Conservation (phyloP, 2,113 vertebrate species). For the Oostethus manadensis region DNA sequence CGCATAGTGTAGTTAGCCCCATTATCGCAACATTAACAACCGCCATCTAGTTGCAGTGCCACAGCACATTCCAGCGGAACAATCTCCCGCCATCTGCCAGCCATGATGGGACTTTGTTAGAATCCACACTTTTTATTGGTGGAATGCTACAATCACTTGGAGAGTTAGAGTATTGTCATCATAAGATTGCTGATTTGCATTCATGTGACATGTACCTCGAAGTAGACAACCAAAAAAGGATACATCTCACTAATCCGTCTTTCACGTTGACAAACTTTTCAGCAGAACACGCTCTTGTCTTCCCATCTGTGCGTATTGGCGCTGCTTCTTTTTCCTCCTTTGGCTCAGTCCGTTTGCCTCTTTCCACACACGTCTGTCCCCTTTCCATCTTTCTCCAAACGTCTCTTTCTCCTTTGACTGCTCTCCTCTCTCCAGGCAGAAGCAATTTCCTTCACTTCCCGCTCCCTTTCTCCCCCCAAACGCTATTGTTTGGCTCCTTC, state of each 20-base stretch:
- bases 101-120: background rate
- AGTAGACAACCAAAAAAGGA: background rate
- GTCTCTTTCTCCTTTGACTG: constrained; percentile 18
- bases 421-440: constrained; percentile 32
- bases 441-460: constrained; percentile 19
- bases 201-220: background rate
- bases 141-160: background rate
- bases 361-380: constrained; percentile 30
- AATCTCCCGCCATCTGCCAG: constrained; percentile 3
- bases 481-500: constrained; percentile 37
- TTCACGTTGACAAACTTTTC: constrained; percentile 35
- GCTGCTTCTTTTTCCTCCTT: constrained; percentile 20
- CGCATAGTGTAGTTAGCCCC: constrained; percentile 3
- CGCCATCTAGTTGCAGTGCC: background rate
- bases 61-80: background rate
- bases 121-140: background rate
- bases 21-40: background rate
- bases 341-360: constrained; percentile 27
- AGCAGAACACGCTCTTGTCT: constrained; percentile 37
- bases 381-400: constrained; percentile 35
- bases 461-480: constrained; percentile 15
- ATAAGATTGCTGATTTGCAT: background rate
- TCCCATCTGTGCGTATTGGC: constrained; percentile 34
- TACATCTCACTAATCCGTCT: constrained; percentile 9
- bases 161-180: background rate